Evolutionary conservation across 2,888 invertebrate genomes (phyloP).

Genomic region (Melieria omissa): DNA sequence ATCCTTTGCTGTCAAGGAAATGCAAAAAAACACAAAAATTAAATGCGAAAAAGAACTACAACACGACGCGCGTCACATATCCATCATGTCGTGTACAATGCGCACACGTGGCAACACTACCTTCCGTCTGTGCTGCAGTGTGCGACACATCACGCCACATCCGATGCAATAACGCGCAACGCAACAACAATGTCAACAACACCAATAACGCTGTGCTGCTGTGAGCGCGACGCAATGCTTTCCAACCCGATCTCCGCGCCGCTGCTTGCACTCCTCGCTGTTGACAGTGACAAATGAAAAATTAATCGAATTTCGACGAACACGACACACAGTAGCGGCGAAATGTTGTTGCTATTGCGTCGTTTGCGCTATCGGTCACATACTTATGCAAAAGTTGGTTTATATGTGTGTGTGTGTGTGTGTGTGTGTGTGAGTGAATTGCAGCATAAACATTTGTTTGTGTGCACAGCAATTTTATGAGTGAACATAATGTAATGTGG

Average conservation of each 20-base stretch:
- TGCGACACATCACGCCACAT: too few relatives aligned
- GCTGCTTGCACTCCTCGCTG: constrained; percentile 56
- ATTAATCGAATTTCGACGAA: constrained; percentile 59
- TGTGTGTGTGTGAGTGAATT: neutral
- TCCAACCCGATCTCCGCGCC: constrained; percentile 40
- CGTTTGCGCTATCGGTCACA: neutral
- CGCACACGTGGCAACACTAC: too few relatives aligned
- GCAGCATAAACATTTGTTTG: neutral
- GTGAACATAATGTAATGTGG: too few relatives aligned
- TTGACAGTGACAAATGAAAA: constrained; percentile 64
- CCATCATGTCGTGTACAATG: too few relatives aligned
- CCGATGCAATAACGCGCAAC: too few relatives aligned
- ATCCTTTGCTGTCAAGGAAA: too few relatives aligned
- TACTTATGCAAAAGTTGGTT: neutral
- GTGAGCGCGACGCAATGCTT: neutral
- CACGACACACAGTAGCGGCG: neutral
- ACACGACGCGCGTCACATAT: too few relatives aligned
- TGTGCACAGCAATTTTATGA: neutral
- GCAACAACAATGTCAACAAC: too few relatives aligned
- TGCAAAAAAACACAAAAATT: too few relatives aligned
- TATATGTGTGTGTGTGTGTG: neutral
- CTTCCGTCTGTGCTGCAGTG: too few relatives aligned
- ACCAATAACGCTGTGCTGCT: neutral
- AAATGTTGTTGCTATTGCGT: constrained; percentile 4
- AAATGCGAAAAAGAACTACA: too few relatives aligned